Percentiles rank a stretch among this genome's conserved stretches.
These are phyloP conservation scores for Cromileptes altivelis DNA, from an alignment of 2,113 vertebrate species.

Conservation along the genomic window DNA sequence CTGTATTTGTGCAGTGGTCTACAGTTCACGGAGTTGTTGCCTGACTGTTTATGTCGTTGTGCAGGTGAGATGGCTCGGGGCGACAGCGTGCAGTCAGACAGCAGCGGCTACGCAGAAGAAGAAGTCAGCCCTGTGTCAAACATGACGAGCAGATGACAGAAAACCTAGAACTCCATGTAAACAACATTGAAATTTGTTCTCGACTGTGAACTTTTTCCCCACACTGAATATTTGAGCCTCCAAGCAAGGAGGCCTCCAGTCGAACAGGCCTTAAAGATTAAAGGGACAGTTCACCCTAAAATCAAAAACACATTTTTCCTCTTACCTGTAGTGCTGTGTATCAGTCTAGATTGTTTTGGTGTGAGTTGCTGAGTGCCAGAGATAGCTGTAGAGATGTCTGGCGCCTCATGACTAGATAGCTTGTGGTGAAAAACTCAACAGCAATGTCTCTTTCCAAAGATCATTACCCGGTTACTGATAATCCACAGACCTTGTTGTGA, in stretches of 20 bases:
- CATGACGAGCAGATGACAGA: conserved; percentile 47
- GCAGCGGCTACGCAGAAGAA: conserved; percentile 85
- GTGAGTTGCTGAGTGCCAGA: no score
- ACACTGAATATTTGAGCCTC: not conserved
- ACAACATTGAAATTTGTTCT: not conserved
- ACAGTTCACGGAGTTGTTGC: not conserved
- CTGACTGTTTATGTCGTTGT: conserved; percentile 40
- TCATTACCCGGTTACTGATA: no score
- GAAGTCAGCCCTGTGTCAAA: conserved; percentile 54
- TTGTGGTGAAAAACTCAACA: no score
- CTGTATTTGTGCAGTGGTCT: not conserved
- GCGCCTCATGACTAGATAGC: no score
- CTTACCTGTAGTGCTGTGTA: no score
- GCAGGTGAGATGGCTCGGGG: conserved; percentile 76
- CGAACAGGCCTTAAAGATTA: not conserved
- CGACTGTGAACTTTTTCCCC: not conserved
- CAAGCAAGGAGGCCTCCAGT: not conserved
- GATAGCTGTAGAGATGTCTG: no score
- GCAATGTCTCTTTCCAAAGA: no score
- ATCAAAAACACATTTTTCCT: no score
- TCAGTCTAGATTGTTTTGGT: no score
- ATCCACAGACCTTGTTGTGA: no score
- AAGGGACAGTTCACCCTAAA: no score
- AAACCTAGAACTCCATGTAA: not conserved
- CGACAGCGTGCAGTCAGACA: conserved; percentile 87